Conservation (phyloP, 2,888 invertebrate genomes). For the Aleiodes leptofemur region DNA sequence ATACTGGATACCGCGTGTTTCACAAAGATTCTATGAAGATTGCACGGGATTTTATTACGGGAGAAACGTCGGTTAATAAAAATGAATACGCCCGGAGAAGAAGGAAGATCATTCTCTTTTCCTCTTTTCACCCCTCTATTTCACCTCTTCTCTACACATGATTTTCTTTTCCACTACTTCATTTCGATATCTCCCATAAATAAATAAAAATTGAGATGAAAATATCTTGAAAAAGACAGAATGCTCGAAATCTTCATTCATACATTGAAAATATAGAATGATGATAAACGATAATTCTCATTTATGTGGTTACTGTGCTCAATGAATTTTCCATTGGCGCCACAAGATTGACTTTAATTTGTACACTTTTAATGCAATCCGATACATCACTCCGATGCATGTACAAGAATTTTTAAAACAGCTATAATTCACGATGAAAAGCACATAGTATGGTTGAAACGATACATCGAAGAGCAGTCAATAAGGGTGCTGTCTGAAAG, state of each 20-base stretch:
- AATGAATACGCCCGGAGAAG: conserved; percentile 68
- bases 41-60: conserved; percentile 75
- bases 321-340: not conserved
- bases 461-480: conserved; percentile 67
- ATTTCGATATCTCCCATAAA: conserved; percentile 8
- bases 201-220: not conserved
- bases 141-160: conserved; percentile 6
- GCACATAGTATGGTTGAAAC: conserved; percentile 53
- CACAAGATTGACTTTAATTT: conserved; percentile 18
- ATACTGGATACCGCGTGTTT: conserved; percentile 73
- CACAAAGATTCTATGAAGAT: conserved; percentile 76
- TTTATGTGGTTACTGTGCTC: too few species aligned
- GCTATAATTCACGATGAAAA: conserved; percentile 21
- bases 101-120: conserved; percentile 34
- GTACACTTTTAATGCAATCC: not conserved
- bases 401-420: conserved; percentile 27
- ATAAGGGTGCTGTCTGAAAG: conserved; percentile 68
- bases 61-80: conserved; percentile 76
- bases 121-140: conserved; percentile 2
- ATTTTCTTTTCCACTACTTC: conserved; percentile 20
- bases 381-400: conserved; percentile 28
- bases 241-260: too few species aligned
- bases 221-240: not conserved
- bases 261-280: too few species aligned
- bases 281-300: too few species aligned